phyloP scores from a whole-genome alignment of 2,797 vertebrate species.

The Champsocephalus gunnari region DNA sequence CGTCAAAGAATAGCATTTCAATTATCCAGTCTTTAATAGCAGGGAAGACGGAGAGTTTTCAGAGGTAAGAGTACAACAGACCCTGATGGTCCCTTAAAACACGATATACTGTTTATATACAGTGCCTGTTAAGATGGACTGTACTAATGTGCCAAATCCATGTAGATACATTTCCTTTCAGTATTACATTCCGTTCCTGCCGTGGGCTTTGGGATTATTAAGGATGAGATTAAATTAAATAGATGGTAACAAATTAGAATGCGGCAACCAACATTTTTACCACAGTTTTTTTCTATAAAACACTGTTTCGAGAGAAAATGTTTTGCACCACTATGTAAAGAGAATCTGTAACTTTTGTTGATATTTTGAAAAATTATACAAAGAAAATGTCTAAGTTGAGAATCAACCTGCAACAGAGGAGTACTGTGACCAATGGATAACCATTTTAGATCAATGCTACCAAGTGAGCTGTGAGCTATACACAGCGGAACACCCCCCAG shows the following conservation, averaged over 20 bases:
- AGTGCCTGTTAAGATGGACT: neutral
- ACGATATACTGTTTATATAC: too few relatives aligned
- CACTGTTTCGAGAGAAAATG: neutral
- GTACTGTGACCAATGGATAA: slow-evolving; percentile 29
- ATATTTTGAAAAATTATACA: too few relatives aligned
- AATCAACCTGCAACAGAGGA: slow-evolving; percentile 20
- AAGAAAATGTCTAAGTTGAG: neutral
- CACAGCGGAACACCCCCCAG: slow-evolving; percentile 11
- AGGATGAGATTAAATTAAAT: neutral
- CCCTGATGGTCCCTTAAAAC: neutral
- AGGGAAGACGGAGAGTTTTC: neutral
- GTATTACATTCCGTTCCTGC: neutral
- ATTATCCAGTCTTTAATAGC: neutral
- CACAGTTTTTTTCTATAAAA: neutral
- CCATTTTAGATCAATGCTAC: slow-evolving; percentile 16
- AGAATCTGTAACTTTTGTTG: too few relatives aligned
- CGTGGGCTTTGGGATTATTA: neutral
- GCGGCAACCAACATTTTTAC: too few relatives aligned
- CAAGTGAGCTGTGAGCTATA: slow-evolving; percentile 30
- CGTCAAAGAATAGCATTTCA: neutral
- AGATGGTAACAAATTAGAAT: too few relatives aligned
- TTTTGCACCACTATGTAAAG: neutral
- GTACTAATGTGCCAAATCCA: neutral
- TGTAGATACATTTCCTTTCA: neutral
- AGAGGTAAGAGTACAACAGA: neutral